Conservation (phyloP, 2,113 vertebrate genomes). For the Dipodomys spectabilis region DNA sequence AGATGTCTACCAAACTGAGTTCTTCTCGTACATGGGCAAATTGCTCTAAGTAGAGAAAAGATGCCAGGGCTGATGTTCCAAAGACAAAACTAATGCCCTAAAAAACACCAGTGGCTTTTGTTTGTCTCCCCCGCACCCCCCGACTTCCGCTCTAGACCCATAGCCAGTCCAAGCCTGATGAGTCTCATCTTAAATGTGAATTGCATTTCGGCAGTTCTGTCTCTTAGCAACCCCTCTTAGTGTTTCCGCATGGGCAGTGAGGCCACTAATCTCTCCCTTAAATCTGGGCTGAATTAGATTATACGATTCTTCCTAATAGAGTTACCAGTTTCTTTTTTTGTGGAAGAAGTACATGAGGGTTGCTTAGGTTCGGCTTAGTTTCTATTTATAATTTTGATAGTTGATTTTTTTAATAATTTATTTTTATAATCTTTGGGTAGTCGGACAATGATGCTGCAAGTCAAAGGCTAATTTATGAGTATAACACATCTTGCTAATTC, state of each 20-base stretch:
- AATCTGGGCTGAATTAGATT: constrained; percentile 26
- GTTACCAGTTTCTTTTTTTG: not conserved
- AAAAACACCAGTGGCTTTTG: not conserved
- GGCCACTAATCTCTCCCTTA: not conserved
- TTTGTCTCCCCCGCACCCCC: not conserved
- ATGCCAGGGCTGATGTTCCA: constrained; percentile 6
- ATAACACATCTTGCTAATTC: too few relatives aligned
- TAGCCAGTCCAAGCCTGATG: not conserved
- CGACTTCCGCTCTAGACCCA: not conserved
- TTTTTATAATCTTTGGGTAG: too few relatives aligned
- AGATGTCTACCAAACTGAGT: not conserved
- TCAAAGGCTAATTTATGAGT: too few relatives aligned
- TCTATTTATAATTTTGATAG: constrained; percentile 4
- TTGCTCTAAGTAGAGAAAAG: not conserved
- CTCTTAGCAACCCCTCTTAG: constrained; percentile 39
- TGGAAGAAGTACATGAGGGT: not conserved
- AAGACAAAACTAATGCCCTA: not conserved
- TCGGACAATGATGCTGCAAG: too few relatives aligned
- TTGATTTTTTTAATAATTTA: not conserved
- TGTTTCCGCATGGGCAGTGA: constrained; percentile 3
- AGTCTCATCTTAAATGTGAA: constrained; percentile 31
- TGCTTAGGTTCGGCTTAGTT: not conserved
- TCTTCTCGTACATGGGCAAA: not conserved
- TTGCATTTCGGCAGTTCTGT: constrained; percentile 49
- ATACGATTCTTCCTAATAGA: not conserved